Base-by-base conservation (phyloP, 2,113 vertebrate species). In the Esox niger region DNA sequence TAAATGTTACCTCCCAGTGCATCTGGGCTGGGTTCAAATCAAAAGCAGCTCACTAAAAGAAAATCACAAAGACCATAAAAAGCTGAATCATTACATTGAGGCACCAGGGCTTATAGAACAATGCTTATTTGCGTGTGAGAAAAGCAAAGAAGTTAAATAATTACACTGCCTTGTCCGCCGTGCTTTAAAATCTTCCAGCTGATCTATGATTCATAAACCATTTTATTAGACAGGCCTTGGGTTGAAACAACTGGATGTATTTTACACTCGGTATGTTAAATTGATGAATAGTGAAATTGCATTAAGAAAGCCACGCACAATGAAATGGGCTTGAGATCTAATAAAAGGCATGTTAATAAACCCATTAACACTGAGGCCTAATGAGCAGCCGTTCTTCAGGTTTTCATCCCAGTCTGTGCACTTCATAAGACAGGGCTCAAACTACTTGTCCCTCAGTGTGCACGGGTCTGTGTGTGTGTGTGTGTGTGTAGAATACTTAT, bases 321-420 rank as follows among this genome's bases (percentile, higher is more conserved):
- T 58, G 59, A 64, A 70, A 78, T 67, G 35, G 59, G 21, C 63
- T 62, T 43, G 33, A 70, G n/a, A 64, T 62, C 61, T 52, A 62
- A 69, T 66, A 73, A 55, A 68, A 31, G 62, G 46, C 21, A 67
- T 69, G 35, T 68, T 64, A 77, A 74, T 71, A 68, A 71, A 74
- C 60, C 30, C 46, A 35, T 73, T 64, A 52, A 54, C 65, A 13
- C 54, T 62, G 31, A 57, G 23, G 46, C 43, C 47, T 61, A 65
- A 64, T 56, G 58, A 69, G 32, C 54, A 38, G 31, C 56, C 21
- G 30, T 27, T 76, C 62, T 62, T 65, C 55, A 33, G 25, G 35
- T 59, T 33, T n/a, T n/a, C n/a, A 30, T 69, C 35, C 3, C 25
- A 61, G 66, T 63, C 73, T 43, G 38, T 64, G 61, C 4, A 25